Evolutionary conservation across 2,797 vertebrate genomes (phyloP).

Genomic region (Sorex maritimensis): DNA sequence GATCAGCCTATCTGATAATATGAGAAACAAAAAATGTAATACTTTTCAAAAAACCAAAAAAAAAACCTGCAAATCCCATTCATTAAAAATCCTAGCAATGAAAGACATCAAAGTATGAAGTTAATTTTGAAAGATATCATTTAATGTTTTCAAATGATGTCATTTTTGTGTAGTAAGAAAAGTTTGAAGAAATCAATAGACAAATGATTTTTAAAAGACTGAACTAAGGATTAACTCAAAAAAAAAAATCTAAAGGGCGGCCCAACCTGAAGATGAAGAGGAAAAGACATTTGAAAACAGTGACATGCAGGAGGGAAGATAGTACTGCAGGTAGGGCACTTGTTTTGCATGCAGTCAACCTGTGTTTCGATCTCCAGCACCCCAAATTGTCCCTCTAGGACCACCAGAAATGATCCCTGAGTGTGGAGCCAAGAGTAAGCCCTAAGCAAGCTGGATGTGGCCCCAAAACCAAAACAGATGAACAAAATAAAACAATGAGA

Average conservation of each 20-base stretch:
- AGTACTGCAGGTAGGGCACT: too few relatives aligned
- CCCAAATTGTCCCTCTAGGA: too few relatives aligned
- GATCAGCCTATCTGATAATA: background rate
- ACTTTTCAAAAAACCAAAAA: constrained; percentile 8
- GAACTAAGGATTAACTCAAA: constrained; percentile 36
- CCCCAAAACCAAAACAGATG: too few relatives aligned
- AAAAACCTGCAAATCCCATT: background rate
- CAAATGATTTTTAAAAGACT: background rate
- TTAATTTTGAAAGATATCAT: too few relatives aligned
- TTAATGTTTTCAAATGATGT: too few relatives aligned
- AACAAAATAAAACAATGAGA: background rate
- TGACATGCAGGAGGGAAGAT: background rate
- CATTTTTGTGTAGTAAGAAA: constrained; percentile 28
- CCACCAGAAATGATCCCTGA: too few relatives aligned
- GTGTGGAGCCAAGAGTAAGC: too few relatives aligned
- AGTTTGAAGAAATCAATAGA: constrained; percentile 36
- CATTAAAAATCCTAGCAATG: constrained; percentile 15
- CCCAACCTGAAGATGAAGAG: constrained; percentile 11
- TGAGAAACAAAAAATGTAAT: constrained; percentile 17
- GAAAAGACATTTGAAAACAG: background rate
- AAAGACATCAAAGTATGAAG: background rate
- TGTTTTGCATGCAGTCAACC: too few relatives aligned
- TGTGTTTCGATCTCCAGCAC: too few relatives aligned
- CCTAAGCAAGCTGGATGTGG: too few relatives aligned
- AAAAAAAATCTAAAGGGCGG: background rate